These are phyloP conservation scores for Oscheius sp. DNA, from an alignment of 1,140 invertebrate species.

Conservation along the genomic window DNA sequence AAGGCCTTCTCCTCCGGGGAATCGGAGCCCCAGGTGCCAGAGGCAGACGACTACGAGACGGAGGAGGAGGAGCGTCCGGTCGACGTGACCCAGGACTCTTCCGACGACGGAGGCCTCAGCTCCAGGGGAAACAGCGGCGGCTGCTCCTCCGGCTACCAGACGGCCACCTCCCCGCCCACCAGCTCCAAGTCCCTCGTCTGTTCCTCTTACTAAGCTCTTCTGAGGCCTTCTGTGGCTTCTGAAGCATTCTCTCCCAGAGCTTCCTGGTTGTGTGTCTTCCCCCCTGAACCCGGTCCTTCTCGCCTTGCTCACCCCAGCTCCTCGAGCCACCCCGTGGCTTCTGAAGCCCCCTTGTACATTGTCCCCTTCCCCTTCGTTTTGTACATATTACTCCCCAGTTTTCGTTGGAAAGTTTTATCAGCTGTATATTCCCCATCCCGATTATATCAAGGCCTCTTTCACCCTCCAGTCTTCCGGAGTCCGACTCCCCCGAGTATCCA, in stretches of 20 bases:
- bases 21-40: too few relatives aligned
- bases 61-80: not conserved
- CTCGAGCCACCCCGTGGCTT: not conserved
- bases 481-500: too few relatives aligned
- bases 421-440: too few relatives aligned
- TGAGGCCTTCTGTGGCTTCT: not conserved
- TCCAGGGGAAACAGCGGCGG: not conserved
- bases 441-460: too few relatives aligned
- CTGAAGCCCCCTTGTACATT: not conserved
- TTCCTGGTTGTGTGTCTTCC: conserved; percentile 2
- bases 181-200: not conserved
- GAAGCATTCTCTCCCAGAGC: too few relatives aligned
- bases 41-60: too few relatives aligned
- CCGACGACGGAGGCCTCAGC: not conserved
- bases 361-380: not conserved
- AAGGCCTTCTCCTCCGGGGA: too few relatives aligned
- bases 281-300: not conserved
- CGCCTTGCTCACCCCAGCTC: not conserved
- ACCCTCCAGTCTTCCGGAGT: not conserved
- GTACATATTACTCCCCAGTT: not conserved
- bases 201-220: not conserved
- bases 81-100: not conserved
- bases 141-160: not conserved
- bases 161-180: not conserved
- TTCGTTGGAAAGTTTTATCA: too few relatives aligned